Conservation (phyloP, 2,888 invertebrate genomes). For the Drosophila greeni region DNA sequence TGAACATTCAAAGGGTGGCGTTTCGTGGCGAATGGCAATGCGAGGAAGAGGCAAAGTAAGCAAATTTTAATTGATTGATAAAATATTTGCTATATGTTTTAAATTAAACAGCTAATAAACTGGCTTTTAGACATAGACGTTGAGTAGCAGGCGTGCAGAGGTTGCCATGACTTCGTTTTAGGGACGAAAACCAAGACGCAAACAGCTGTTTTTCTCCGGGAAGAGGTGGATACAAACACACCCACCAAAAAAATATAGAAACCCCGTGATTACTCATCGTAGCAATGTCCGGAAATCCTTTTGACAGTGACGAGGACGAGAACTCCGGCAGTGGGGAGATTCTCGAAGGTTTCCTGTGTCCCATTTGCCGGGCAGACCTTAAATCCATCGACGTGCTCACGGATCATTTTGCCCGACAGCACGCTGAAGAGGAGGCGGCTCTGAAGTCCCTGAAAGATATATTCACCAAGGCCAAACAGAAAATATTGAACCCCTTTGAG, state of each 20-base stretch:
- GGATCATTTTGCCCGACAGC: constrained; percentile 92
- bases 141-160: background rate
- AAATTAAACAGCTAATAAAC: background rate
- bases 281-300: constrained; percentile 71
- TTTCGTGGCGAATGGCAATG: background rate
- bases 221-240: constrained; percentile 35
- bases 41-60: constrained; percentile 10
- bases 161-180: background rate
- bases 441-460: constrained; percentile 87
- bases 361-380: constrained; percentile 94
- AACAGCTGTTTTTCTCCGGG: constrained; percentile 8
- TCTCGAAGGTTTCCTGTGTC: constrained; percentile 96
- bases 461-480: constrained; percentile 94
- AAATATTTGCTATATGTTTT: background rate
- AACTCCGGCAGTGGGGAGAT: constrained; percentile 81
- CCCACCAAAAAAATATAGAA: constrained; percentile 43
- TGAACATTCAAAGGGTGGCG: background rate
- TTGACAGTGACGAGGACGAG: constrained; percentile 69
- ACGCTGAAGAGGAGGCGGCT: constrained; percentile 92
- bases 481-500: constrained; percentile 86
- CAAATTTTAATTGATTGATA: constrained; percentile 8
- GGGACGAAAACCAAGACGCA: too few species aligned
- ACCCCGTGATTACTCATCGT: constrained; percentile 28
- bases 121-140: background rate
- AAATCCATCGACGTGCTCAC: constrained; percentile 90